phyloP scores from a whole-genome alignment of 1,140 invertebrate species.

The Hydropsyche tenuis region DNA sequence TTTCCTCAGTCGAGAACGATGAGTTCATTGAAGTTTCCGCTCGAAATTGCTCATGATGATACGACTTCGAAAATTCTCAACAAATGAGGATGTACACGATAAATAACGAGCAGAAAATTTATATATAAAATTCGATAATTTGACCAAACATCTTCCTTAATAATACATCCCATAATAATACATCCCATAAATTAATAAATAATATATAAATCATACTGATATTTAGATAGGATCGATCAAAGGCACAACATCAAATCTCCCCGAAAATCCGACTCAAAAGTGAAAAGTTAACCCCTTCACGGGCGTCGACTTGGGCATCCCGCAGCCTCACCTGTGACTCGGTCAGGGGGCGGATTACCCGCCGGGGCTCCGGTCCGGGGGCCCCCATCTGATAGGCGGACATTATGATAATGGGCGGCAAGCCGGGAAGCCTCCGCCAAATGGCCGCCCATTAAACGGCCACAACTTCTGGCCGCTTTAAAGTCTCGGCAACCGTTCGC shows the following conservation, averaged over 20 bases:
- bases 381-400: conserved; percentile 14
- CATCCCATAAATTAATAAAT: too few relatives aligned
- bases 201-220: too few relatives aligned
- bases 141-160: too few relatives aligned
- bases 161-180: too few relatives aligned
- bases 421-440: conserved; percentile 41
- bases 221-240: too few relatives aligned
- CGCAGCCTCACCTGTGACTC: conserved; percentile 13
- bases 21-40: too few relatives aligned
- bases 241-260: neutral
- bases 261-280: neutral
- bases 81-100: too few relatives aligned
- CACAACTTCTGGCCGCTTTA: conserved; percentile 33
- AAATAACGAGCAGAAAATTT: too few relatives aligned
- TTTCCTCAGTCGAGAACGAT: too few relatives aligned
- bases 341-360: conserved; percentile 20
- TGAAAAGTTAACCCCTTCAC: neutral
- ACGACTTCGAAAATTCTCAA: too few relatives aligned
- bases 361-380: conserved; percentile 9
- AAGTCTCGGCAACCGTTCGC: neutral
- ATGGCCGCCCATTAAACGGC: conserved; percentile 39
- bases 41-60: too few relatives aligned
- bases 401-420: conserved; percentile 45
- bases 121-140: too few relatives aligned
- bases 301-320: conserved; percentile 4